Conservation (phyloP, 2,888 invertebrate genomes). For the Dolomedes plantarius region DNA sequence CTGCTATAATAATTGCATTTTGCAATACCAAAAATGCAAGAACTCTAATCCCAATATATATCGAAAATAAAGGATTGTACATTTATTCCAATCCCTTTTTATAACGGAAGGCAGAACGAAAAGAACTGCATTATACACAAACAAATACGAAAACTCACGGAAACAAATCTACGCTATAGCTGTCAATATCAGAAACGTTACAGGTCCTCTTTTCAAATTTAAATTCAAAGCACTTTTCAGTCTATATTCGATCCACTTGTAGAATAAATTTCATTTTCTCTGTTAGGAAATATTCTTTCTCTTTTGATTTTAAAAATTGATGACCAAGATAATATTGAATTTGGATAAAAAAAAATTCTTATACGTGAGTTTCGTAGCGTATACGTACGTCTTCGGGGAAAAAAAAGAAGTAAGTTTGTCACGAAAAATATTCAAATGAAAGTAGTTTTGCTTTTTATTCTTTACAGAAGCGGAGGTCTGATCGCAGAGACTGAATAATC, state of each 20-base stretch:
- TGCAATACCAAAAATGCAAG: too few species aligned
- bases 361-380: neutral
- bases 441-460: too few species aligned
- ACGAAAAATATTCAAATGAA: too few species aligned
- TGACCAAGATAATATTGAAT: neutral
- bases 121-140: neutral
- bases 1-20: too few species aligned
- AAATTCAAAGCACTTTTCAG: neutral
- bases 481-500: too few species aligned
- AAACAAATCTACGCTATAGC: neutral
- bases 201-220: neutral
- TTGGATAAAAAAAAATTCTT: neutral
- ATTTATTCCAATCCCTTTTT: too few species aligned
- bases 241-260: constrained; percentile 3
- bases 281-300: neutral
- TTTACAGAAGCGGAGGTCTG: too few species aligned
- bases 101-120: neutral
- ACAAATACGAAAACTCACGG: neutral
- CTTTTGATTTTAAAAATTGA: neutral
- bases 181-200: constrained; percentile 10
- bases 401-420: too few species aligned
- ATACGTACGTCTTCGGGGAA: too few species aligned
- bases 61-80: too few species aligned
- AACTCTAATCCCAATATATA: too few species aligned
- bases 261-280: constrained; percentile 12